A percentile compares a stretch with the other conserved stretches of the same genome.
phyloP scores from a whole-genome alignment of 2,797 vertebrate species.

The Chelonia mydas region DNA sequence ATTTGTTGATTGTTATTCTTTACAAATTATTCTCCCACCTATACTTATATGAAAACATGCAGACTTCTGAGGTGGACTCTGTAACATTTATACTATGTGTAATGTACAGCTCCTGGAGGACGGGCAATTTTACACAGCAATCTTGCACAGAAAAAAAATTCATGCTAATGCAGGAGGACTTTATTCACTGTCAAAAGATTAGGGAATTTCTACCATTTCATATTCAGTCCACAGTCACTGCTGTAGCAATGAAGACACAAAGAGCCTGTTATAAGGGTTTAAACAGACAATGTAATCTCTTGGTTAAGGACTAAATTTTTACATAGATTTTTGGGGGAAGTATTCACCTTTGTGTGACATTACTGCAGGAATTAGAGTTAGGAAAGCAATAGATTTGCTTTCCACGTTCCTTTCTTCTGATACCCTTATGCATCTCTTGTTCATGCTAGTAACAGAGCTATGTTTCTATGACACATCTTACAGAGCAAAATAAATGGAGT shows the following conservation, averaged over 20 bases:
- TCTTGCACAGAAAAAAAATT: constrained; percentile 30
- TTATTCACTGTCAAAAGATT: neutral
- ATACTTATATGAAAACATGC: constrained; percentile 47
- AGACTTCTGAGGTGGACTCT: constrained; percentile 13
- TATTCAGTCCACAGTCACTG: neutral
- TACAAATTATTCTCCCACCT: neutral
- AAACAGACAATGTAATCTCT: neutral
- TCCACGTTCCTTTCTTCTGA: neutral
- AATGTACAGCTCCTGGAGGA: neutral
- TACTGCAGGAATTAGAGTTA: neutral
- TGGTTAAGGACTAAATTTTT: neutral
- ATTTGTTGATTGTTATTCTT: constrained; percentile 45
- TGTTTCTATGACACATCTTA: neutral
- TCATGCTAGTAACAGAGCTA: neutral
- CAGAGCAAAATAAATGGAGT: neutral
- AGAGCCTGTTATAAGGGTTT: neutral
- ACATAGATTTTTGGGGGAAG: neutral
- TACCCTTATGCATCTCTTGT: neutral
- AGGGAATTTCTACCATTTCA: neutral
- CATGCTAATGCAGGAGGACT: constrained; percentile 9
- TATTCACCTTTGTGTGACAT: neutral
- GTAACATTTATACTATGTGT: constrained; percentile 28
- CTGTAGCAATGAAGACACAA: constrained; percentile 15
- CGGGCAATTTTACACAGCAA: constrained; percentile 15
- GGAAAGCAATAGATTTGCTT: neutral